phyloP scores from a whole-genome alignment of 2,888 invertebrate genomes.

The Stenolophus ochropezus region DNA sequence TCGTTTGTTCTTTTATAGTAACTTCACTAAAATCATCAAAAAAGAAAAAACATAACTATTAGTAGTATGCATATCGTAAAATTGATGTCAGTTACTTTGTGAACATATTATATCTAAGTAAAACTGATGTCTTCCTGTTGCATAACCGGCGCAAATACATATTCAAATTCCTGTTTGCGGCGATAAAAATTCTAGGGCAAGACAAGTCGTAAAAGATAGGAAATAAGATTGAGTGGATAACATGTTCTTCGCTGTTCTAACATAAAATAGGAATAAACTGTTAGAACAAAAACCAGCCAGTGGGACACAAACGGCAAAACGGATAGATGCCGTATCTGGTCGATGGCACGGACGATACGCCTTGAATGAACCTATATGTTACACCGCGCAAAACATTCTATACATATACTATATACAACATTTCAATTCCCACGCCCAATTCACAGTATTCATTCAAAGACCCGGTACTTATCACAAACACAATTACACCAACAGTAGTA shows the following conservation, averaged over 20 bases:
- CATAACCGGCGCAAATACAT: neutral
- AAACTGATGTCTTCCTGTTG: neutral
- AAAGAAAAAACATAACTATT: too few relatives aligned
- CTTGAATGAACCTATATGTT: conserved; percentile 13
- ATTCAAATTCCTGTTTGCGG: neutral
- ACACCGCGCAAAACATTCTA: neutral
- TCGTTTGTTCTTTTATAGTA: too few relatives aligned
- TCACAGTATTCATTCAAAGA: neutral
- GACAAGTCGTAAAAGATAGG: conserved; percentile 16
- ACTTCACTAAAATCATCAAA: too few relatives aligned
- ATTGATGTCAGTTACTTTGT: too few relatives aligned
- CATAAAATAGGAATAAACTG: conserved; percentile 6
- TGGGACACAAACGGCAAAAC: conserved; percentile 5
- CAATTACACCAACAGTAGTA: neutral
- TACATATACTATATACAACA: neutral
- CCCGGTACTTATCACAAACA: neutral
- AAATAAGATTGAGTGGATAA: conserved; percentile 21
- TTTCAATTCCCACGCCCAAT: neutral
- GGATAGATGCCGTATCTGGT: conserved; percentile 4
- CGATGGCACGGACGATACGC: conserved; percentile 10
- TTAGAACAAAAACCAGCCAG: neutral
- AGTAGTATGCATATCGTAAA: too few relatives aligned
- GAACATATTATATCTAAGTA: neutral
- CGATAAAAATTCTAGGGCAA: conserved; percentile 2
- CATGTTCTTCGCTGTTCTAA: neutral